phyloP scores from a whole-genome alignment of 2,888 invertebrate species.

The Leptothorax acervorum region DNA sequence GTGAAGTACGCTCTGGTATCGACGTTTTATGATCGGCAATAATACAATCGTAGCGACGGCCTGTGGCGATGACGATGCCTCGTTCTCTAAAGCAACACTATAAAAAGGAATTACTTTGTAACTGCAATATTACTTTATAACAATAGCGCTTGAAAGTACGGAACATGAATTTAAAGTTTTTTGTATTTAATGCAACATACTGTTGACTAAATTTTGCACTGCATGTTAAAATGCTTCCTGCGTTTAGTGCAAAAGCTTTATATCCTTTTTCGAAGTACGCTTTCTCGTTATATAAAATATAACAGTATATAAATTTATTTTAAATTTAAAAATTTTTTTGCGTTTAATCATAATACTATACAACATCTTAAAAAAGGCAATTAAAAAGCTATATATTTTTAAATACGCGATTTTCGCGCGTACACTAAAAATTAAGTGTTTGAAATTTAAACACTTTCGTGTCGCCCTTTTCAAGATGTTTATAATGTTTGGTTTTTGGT shows the following conservation, averaged over 20 bases:
- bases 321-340: background rate
- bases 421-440: no score
- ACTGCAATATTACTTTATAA: conserved; percentile 35
- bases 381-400: background rate
- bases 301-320: conserved; percentile 4
- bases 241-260: background rate
- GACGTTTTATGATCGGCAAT: conserved; percentile 55
- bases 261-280: background rate
- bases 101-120: conserved; percentile 50
- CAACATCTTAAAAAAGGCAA: background rate
- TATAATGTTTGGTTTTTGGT: no score
- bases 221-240: background rate
- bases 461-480: no score
- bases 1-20: conserved; percentile 51
- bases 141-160: background rate
- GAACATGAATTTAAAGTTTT: background rate
- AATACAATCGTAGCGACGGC: conserved; percentile 44
- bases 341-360: background rate
- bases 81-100: conserved; percentile 38
- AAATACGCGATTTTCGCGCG: background rate
- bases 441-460: no score
- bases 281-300: background rate
- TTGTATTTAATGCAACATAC: conserved; percentile 20
- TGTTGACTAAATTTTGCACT: background rate
- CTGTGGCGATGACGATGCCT: conserved; percentile 36